Base-by-base conservation (phyloP, 2,113 vertebrate genomes). In the Erpornis zantholeuca region DNA sequence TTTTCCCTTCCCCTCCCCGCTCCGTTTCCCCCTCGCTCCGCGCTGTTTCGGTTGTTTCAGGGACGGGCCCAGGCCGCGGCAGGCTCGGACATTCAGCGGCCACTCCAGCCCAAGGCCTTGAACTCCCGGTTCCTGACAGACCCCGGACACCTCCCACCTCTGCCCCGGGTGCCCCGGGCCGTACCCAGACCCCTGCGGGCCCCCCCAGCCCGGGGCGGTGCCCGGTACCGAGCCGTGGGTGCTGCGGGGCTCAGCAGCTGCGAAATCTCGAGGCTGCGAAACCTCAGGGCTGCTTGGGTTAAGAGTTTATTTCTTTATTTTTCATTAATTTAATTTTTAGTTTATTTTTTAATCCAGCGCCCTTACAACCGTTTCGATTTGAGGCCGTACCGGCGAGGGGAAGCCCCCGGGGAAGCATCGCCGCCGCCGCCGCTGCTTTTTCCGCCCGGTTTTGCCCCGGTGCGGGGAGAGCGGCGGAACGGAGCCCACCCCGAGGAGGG, bases 11-110 rank as follows among this genome's bases (percentile, higher is more conserved):
- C 6, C 3, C 8, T 9, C 35, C 12, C 50, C 3, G 23, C 29
- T 35, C 14, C 3, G 5, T 29, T 38, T n/a, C 10, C 9, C 8
- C 56, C 17, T 7, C n/a, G 3, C 54, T 49, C 49, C 1, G 2
- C 22, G 1, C 65, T 27, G 15, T 14, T 16, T 5, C 33, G 7
- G 20, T 60, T 6, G 2, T n/a, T 45, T 15, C 53, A 29, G 35
- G 38, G 40, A 15, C 11, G 22, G 56, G 56, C 28, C 10, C 31
- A 33, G 81, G 85, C 54, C 60, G 60, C 44, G 13, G 45, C 60
- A 9, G 36, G 3, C 60, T 8, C 33, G 29, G 57, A 36, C 42
- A 4, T 45, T 29, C 57, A 7, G 52, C 50, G 61, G 60, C 84
- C 61, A 5, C 24, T 22, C 9, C 61, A 11, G 20, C 42, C 27